A percentile compares a stretch with the other conserved stretches of the same genome.
Evolutionary conservation across 2,888 invertebrate species (phyloP).

Genomic region (Chalcosyrphus nemorum): DNA sequence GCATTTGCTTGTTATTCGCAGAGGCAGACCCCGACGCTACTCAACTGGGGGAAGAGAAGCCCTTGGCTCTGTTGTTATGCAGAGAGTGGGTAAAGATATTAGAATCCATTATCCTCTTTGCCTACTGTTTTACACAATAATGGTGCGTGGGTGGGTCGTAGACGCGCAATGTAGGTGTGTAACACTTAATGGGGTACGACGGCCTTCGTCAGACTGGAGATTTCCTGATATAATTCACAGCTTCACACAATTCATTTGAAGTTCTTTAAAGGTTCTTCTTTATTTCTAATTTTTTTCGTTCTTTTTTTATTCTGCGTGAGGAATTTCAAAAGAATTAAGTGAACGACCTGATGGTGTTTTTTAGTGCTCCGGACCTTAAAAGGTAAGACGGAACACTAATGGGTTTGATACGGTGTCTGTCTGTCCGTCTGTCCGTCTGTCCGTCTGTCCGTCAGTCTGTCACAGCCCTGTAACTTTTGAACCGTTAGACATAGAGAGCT

Average conservation of each 20-base stretch:
- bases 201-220: constrained; percentile 45
- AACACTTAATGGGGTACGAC: constrained; percentile 41
- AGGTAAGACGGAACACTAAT: too few relatives aligned
- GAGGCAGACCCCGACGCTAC: neutral
- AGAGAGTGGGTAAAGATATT: constrained; percentile 41
- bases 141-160: constrained; percentile 37
- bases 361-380: too few relatives aligned
- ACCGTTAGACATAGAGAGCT: too few relatives aligned
- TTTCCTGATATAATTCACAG: constrained; percentile 51
- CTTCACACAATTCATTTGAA: constrained; percentile 25
- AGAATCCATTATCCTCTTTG: constrained; percentile 69
- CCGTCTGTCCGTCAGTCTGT: too few relatives aligned
- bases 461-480: too few relatives aligned
- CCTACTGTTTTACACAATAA: constrained; percentile 55
- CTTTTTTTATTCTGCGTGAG: neutral
- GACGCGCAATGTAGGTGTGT: constrained; percentile 46
- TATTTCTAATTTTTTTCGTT: neutral
- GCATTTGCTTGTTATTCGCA: constrained; percentile 49
- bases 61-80: constrained; percentile 2
- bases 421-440: too few relatives aligned
- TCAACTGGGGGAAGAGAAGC: neutral
- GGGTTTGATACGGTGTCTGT: too few relatives aligned
- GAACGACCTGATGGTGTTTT: neutral
- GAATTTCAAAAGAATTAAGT: neutral
- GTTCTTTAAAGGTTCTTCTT: neutral